These are phyloP conservation scores for Carduelis carduelis DNA, from an alignment of 2,797 vertebrate species.

Conservation along the genomic window DNA sequence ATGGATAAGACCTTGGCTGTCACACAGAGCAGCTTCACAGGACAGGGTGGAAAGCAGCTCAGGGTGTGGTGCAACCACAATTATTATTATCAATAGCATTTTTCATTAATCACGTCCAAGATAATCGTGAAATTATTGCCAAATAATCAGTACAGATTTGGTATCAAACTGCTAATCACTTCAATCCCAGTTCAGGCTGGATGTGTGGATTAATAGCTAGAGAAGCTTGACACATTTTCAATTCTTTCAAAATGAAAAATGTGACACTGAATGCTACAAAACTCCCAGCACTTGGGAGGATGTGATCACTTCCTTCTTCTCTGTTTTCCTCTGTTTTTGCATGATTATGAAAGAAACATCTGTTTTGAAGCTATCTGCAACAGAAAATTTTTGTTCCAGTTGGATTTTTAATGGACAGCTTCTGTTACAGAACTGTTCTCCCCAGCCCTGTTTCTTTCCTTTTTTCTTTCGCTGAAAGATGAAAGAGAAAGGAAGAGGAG, in stretches of 20 bases:
- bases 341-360: constrained; percentile 57
- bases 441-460: background rate
- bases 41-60: constrained; percentile 15
- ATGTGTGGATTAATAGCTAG: background rate
- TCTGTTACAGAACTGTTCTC: background rate
- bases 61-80: constrained; percentile 24
- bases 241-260: background rate
- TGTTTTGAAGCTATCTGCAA: constrained; percentile 32
- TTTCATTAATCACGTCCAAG: constrained; percentile 33
- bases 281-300: constrained; percentile 6
- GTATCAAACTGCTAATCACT: background rate
- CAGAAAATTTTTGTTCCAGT: constrained; percentile 13
- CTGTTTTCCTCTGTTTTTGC: background rate
- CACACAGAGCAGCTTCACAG: accelerated
- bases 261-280: background rate
- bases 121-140: background rate
- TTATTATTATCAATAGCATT: background rate
- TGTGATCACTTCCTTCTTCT: constrained; percentile 34
- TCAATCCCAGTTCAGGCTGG: background rate
- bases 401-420: background rate
- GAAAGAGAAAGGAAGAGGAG: background rate
- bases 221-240: background rate
- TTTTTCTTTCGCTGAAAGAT: background rate
- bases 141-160: background rate
- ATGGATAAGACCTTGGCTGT: background rate